Conservation (phyloP, 1,140 invertebrate species). For the Drosophila pseudoobscura region DNA sequence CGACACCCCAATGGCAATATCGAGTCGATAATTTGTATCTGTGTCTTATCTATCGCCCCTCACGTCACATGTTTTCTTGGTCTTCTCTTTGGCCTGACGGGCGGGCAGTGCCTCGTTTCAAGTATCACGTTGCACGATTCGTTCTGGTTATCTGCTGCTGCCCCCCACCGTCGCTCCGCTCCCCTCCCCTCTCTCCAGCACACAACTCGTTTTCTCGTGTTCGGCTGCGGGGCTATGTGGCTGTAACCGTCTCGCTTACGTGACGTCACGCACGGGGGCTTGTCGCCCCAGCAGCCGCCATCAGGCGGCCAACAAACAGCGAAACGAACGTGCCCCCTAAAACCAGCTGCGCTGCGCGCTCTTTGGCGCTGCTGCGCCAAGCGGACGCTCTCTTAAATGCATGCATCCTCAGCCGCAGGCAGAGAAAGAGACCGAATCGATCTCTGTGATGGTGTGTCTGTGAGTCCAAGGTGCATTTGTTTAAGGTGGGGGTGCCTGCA, state of each 20-base stretch:
- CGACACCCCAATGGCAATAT: slow-evolving; percentile 28
- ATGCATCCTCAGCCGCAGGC: slow-evolving; percentile 13
- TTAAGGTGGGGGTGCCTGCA: no score
- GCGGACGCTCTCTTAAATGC: slow-evolving; percentile 40
- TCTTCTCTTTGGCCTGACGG: slow-evolving; percentile 2
- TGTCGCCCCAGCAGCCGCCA: slow-evolving; percentile 50
- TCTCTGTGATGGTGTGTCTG: neutral
- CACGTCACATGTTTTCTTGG: slow-evolving; percentile 55
- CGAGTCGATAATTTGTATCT: slow-evolving; percentile 31
- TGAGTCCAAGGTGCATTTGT: no score
- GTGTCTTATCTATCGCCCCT: slow-evolving; percentile 35
- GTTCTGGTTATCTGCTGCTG: slow-evolving; percentile 3
- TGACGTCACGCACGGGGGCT: slow-evolving; percentile 77
- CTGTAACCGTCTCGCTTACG: slow-evolving; percentile 67
- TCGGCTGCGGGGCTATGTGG: slow-evolving; percentile 3
- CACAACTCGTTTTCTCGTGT: slow-evolving; percentile 45
- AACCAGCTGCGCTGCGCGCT: slow-evolving; percentile 48
- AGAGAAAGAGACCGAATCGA: neutral
- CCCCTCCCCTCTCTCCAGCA: neutral
- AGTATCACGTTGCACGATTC: slow-evolving; percentile 64
- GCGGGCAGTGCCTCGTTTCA: slow-evolving; percentile 1
- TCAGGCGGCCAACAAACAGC: slow-evolving; percentile 25
- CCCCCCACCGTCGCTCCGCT: neutral
- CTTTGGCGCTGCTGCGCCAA: slow-evolving; percentile 7
- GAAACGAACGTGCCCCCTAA: slow-evolving; percentile 67